These are phyloP conservation scores for Hiodon tergisus DNA, from an alignment of 2,113 vertebrate species.

Conservation along the genomic window DNA sequence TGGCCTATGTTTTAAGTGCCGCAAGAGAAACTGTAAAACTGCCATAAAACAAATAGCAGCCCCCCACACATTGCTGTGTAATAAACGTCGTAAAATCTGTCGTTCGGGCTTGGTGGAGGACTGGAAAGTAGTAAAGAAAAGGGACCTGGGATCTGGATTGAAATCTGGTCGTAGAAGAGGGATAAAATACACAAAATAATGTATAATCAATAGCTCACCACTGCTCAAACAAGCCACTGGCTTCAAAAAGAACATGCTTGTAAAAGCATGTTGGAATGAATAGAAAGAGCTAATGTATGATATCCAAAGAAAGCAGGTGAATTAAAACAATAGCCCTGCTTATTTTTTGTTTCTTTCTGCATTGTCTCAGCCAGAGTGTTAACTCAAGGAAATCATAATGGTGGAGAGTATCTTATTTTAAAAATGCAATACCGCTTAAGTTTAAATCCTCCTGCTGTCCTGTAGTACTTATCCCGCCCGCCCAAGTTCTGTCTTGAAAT, in stretches of 20 bases:
- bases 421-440: background rate
- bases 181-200: too few species aligned
- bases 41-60: background rate
- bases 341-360: background rate
- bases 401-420: background rate
- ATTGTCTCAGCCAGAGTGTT: slow-evolving; percentile 24
- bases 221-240: background rate
- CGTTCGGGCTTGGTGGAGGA: too few species aligned
- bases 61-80: too few species aligned
- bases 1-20: too few species aligned
- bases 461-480: slow-evolving; percentile 45
- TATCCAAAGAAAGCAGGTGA: background rate
- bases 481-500: slow-evolving; percentile 24
- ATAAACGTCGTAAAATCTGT: too few species aligned
- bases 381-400: slow-evolving; percentile 17
- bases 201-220: too few species aligned
- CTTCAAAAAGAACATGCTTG: background rate
- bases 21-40: too few species aligned
- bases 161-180: too few species aligned
- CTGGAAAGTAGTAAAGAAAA: too few species aligned
- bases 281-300: background rate
- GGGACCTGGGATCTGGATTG: too few species aligned
- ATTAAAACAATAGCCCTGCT: background rate
- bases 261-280: background rate
- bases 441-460: slow-evolving; percentile 30